Percentiles rank a stretch among this genome's conserved stretches.
Evolutionary conservation across 2,888 invertebrate species (phyloP).

Genomic region (Cantharis flavilabris): DNA sequence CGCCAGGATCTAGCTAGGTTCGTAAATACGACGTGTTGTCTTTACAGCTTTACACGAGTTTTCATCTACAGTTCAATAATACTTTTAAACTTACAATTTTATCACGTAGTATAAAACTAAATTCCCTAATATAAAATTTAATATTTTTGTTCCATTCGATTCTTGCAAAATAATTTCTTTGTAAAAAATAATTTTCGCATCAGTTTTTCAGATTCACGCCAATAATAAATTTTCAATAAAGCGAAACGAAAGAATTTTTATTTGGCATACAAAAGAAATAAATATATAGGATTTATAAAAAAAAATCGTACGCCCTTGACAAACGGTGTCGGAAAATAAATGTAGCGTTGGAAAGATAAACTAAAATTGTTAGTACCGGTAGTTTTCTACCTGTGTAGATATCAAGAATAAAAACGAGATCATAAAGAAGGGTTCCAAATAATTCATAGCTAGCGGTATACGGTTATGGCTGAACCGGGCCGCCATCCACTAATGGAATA

Average conservation of each 20-base stretch:
- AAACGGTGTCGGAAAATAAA: background rate
- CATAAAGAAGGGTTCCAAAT: conserved; percentile 34
- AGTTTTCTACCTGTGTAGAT: conserved; percentile 27
- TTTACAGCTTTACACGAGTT: conserved; percentile 26
- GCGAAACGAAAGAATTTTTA: background rate
- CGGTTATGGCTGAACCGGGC: conserved; percentile 34
- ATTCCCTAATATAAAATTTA: background rate
- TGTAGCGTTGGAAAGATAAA: conserved; percentile 1
- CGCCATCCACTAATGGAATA: conserved; percentile 35
- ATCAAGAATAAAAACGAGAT: conserved; percentile 26
- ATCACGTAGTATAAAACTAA: background rate
- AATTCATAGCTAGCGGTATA: conserved; percentile 35
- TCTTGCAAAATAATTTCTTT: background rate
- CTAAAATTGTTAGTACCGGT: conserved; percentile 11
- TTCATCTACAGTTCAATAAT: conserved; percentile 17
- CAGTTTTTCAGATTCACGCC: background rate
- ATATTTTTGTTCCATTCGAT: background rate
- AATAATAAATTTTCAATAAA: background rate
- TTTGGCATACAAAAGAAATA: background rate
- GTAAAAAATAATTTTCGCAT: background rate
- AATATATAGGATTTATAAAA: background rate
- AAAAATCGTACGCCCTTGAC: background rate
- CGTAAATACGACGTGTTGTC: conserved; percentile 44
- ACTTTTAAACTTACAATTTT: conserved; percentile 5
- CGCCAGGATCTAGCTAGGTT: conserved; percentile 40